A percentile compares a stretch with the other conserved stretches of the same genome.
Evolutionary conservation across 2,113 vertebrate species (phyloP).

Genomic region (Calidris pygmaea): DNA sequence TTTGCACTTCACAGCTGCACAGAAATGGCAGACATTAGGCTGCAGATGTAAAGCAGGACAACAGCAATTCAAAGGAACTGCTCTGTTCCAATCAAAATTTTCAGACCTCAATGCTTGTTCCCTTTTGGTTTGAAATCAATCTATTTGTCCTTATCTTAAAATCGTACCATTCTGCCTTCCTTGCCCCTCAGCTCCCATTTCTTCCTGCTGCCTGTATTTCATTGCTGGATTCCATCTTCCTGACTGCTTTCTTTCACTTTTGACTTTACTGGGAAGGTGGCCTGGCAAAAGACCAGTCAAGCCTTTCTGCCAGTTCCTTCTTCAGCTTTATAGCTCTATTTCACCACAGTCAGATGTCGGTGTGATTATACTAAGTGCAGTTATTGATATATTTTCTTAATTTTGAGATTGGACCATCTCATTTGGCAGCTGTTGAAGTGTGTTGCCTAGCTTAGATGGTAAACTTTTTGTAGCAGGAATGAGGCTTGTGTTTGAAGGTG

Average conservation of each 20-base stretch:
- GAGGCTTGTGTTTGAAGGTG: background rate
- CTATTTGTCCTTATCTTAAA: background rate
- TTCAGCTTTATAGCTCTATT: background rate
- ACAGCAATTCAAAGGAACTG: background rate
- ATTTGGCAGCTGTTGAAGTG: background rate
- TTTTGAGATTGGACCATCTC: background rate
- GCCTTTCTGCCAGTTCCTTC: background rate
- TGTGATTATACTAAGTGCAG: background rate
- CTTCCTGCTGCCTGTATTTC: background rate
- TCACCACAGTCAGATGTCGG: background rate
- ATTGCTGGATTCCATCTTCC: background rate
- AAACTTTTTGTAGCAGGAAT: background rate
- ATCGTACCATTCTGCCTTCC: background rate
- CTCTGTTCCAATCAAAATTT: background rate
- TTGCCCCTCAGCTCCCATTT: background rate
- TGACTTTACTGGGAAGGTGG: background rate
- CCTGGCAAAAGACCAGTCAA: background rate
- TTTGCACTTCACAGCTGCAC: background rate
- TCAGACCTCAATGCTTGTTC: background rate
- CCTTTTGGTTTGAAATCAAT: background rate
- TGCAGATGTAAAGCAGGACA: background rate
- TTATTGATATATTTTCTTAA: constrained; percentile 1
- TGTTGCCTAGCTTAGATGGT: background rate
- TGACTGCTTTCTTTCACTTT: background rate
- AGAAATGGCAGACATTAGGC: background rate